Conservation (phyloP, 1,140 invertebrate genomes). For the Tribolium castaneum region DNA sequence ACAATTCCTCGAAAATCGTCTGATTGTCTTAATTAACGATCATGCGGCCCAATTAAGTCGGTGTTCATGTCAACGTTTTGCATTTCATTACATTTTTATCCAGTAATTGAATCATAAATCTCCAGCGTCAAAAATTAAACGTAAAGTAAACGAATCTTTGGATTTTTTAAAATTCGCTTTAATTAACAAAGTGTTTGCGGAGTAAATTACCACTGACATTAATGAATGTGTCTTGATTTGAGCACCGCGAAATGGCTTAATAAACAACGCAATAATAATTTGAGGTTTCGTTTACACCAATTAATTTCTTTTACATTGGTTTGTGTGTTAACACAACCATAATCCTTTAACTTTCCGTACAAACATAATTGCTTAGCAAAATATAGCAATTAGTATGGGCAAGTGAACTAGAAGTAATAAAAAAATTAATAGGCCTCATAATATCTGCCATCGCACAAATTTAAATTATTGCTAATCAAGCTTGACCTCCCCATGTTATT, state of each 20-base stretch:
- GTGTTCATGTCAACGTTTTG: background rate
- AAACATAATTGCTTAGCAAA: background rate
- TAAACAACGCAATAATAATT: constrained; percentile 1
- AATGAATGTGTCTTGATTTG: background rate
- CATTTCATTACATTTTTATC: background rate
- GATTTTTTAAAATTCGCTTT: background rate
- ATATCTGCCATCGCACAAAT: background rate
- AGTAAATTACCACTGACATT: background rate
- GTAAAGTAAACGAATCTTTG: background rate
- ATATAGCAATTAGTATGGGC: constrained; percentile 10
- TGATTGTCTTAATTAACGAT: background rate
- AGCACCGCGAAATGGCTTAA: background rate
- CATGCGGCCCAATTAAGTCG: background rate
- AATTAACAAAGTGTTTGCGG: background rate
- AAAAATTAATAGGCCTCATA: constrained; percentile 20
- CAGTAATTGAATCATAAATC: background rate
- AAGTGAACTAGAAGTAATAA: background rate
- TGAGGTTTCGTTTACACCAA: no score
- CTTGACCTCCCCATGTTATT: constrained; percentile 16
- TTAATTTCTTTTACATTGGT: background rate
- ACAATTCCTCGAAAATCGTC: background rate
- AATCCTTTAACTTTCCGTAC: background rate
- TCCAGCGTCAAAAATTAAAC: background rate
- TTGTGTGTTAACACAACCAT: background rate
- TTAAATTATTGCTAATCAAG: constrained; percentile 21